Conservation (phyloP, 2,888 invertebrate genomes). For the Cryptus viduatorius region DNA sequence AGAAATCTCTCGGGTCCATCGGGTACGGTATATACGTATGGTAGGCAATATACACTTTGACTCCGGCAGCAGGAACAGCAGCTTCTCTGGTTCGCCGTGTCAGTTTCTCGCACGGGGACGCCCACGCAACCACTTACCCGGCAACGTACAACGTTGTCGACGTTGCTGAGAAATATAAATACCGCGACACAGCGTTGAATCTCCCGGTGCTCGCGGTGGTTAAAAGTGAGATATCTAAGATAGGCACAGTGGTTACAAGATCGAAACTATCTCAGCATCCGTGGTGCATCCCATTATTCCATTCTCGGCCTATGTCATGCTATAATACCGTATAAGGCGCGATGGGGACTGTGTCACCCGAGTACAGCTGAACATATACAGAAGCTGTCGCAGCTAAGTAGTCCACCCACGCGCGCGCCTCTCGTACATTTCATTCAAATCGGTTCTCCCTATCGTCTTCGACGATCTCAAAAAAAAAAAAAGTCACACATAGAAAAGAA, state of each 20-base stretch:
- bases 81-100: conserved; percentile 50
- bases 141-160: conserved; percentile 64
- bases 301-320: conserved; percentile 3
- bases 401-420: conserved; percentile 72
- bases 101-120: conserved; percentile 68
- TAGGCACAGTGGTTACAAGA: conserved; percentile 67
- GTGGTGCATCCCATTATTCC: conserved; percentile 69
- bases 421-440: conserved; percentile 71
- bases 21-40: neutral
- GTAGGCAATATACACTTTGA: conserved; percentile 6
- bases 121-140: conserved; percentile 61
- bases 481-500: neutral
- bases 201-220: conserved; percentile 28
- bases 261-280: conserved; percentile 60
- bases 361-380: conserved; percentile 65
- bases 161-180: conserved; percentile 43
- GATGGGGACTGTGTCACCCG: conserved; percentile 60
- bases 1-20: conserved; percentile 32
- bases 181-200: conserved; percentile 28
- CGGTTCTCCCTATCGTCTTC: conserved; percentile 50
- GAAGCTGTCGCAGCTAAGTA: conserved; percentile 75
- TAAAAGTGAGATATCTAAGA: conserved; percentile 75
- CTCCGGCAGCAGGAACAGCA: conserved; percentile 30
- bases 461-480: conserved; percentile 57
- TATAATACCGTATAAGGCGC: conserved; percentile 72